Evolutionary conservation across 2,113 vertebrate species (phyloP).

Genomic region (Entomyzon cyanotis): DNA sequence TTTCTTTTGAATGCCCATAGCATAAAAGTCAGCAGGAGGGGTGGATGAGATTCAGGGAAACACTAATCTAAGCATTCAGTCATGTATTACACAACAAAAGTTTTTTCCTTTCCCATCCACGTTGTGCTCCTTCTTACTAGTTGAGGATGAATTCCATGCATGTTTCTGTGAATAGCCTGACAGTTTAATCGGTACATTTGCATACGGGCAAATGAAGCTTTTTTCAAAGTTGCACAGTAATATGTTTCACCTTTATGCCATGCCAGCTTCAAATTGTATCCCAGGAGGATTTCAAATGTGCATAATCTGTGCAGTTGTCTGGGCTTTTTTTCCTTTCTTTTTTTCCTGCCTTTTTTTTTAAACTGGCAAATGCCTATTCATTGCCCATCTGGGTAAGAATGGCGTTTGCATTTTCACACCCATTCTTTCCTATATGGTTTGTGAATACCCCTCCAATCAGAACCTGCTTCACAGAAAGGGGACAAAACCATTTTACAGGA

Average conservation of each 20-base stretch:
- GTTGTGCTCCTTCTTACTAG: slow-evolving; percentile 33
- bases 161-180: slow-evolving; percentile 66
- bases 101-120: slow-evolving; percentile 52
- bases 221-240: slow-evolving; percentile 58
- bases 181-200: slow-evolving; percentile 66
- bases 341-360: not conserved
- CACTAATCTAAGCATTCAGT: slow-evolving; percentile 53
- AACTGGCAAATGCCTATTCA: slow-evolving; percentile 76
- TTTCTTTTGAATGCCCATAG: slow-evolving; percentile 53
- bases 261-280: slow-evolving; percentile 57
- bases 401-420: slow-evolving; percentile 77
- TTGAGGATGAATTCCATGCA: slow-evolving; percentile 50
- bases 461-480: slow-evolving; percentile 70
- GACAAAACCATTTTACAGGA: slow-evolving; percentile 76
- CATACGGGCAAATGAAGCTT: slow-evolving; percentile 62
- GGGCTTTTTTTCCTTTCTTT: slow-evolving; percentile 26
- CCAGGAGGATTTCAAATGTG: slow-evolving; percentile 65
- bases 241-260: slow-evolving; percentile 66
- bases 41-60: slow-evolving; percentile 51
- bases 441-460: slow-evolving; percentile 78
- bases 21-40: slow-evolving; percentile 62
- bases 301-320: slow-evolving; percentile 66
- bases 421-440: slow-evolving; percentile 75
- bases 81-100: slow-evolving; percentile 61
- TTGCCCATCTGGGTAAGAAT: slow-evolving; percentile 78